Percentiles rank a stretch among this genome's conserved stretches.
phyloP scores from a whole-genome alignment of 2,113 vertebrate genomes.

The Leptobrachium ailaonicum region DNA sequence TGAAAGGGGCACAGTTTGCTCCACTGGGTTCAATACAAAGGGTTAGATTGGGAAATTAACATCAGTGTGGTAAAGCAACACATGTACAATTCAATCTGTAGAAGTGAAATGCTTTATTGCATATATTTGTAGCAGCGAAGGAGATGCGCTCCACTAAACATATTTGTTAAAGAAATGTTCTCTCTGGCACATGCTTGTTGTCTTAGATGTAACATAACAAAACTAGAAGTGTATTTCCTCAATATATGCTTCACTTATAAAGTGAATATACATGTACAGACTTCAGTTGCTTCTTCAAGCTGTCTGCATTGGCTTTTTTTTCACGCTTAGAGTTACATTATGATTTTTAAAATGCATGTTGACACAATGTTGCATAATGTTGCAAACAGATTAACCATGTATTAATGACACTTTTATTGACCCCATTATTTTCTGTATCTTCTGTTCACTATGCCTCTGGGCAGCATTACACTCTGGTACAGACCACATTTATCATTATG shows the following conservation, averaged over 20 bases:
- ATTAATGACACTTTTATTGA: too few relatives aligned
- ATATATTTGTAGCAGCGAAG: slow-evolving; percentile 23
- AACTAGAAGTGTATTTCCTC: slow-evolving; percentile 20
- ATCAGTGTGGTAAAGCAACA: slow-evolving; percentile 42
- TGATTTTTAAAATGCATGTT: background rate
- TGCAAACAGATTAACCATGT: background rate
- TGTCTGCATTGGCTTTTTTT: background rate
- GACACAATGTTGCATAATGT: background rate
- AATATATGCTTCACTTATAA: slow-evolving; percentile 16
- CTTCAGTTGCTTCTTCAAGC: background rate
- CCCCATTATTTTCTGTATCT: too few relatives aligned
- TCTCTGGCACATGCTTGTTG: slow-evolving; percentile 22
- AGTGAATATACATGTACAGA: background rate
- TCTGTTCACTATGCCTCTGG: too few relatives aligned
- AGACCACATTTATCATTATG: too few relatives aligned
- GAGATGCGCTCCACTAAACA: slow-evolving; percentile 23
- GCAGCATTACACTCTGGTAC: too few relatives aligned
- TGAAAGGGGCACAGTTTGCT: slow-evolving; percentile 28
- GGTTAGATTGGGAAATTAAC: slow-evolving; percentile 38
- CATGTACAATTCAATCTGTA: slow-evolving; percentile 24
- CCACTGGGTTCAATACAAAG: slow-evolving; percentile 34
- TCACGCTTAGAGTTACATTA: background rate
- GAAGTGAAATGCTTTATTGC: slow-evolving; percentile 32
- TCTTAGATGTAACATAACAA: slow-evolving; percentile 35
- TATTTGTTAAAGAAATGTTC: slow-evolving; percentile 45